Conservation (phyloP, 2,113 vertebrate genomes). For the Podiceps cristatus region DNA sequence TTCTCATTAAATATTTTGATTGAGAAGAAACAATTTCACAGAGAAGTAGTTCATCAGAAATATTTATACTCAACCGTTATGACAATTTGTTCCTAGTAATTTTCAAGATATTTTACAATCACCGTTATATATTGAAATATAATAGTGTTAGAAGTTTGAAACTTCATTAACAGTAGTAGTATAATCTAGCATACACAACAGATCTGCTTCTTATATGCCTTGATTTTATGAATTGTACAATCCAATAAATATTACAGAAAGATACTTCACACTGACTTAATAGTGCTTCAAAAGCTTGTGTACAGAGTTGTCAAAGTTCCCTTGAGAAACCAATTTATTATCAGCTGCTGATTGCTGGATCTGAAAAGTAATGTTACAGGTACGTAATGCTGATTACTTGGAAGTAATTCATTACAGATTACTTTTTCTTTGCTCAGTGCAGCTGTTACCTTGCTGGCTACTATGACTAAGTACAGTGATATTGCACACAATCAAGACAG, state of each 20-base stretch:
- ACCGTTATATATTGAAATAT: not conserved
- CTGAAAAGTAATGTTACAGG: not conserved
- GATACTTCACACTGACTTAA: not conserved
- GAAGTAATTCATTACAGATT: constrained; percentile 26
- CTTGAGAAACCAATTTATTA: not conserved
- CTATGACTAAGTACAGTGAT: not conserved
- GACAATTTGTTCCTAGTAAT: not conserved
- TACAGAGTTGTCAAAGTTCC: not conserved
- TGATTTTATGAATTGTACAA: not conserved
- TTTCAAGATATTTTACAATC: not conserved
- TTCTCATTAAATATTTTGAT: not conserved
- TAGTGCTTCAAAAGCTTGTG: not conserved
- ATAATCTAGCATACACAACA: not conserved
- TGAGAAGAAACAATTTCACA: not conserved
- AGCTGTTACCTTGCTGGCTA: not conserved
- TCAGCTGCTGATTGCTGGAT: not conserved
- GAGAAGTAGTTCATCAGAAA: not conserved
- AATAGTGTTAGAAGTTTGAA: not conserved
- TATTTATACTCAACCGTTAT: not conserved
- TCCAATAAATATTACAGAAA: not conserved
- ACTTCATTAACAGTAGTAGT: not conserved
- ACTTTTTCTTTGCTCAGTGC: not conserved
- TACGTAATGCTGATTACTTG: constrained; percentile 11
- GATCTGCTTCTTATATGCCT: not conserved
- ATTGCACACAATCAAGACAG: not conserved